Evolutionary conservation across 2,113 vertebrate species (phyloP).

Genomic region (Gobio gobio): DNA sequence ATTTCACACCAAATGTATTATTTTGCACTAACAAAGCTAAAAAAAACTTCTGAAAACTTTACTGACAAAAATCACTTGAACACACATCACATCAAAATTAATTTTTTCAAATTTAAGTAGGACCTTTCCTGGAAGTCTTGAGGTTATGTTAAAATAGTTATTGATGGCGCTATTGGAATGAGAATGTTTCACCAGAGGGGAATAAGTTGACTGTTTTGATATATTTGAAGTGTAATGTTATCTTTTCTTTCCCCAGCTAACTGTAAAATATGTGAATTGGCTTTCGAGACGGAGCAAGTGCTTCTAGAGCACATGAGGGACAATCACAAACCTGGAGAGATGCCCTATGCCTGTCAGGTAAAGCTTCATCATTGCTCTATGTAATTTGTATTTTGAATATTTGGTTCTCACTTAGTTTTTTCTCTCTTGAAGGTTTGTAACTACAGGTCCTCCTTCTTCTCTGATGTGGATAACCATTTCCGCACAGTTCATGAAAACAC

Average conservation of each 20-base stretch:
- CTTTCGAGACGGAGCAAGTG: slow-evolving; percentile 96
- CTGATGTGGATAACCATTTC: slow-evolving; percentile 95
- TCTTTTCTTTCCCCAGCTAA: slow-evolving; percentile 77
- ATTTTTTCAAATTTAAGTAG: background rate
- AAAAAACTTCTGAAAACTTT: background rate
- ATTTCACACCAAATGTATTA: background rate
- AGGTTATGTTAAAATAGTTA: background rate
- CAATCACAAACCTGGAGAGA: slow-evolving; percentile 98
- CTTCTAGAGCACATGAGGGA: slow-evolving; percentile 98
- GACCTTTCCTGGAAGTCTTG: background rate
- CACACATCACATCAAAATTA: background rate
- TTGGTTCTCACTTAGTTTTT: slow-evolving; percentile 24
- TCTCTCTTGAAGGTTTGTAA: slow-evolving; percentile 85
- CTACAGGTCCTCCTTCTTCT: slow-evolving; percentile 94
- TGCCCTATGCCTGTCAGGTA: slow-evolving; percentile 99
- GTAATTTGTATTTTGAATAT: background rate
- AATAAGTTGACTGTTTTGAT: background rate
- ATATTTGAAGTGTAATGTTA: background rate
- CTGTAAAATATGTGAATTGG: slow-evolving; percentile 98
- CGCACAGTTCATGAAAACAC: slow-evolving; percentile 93
- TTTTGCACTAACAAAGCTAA: background rate
- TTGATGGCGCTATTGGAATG: background rate
- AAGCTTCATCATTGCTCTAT: background rate
- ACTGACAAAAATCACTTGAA: background rate
- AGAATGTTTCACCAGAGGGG: background rate